A percentile compares a stretch with the other conserved stretches of the same genome.
These are phyloP conservation scores for Apotomis capreana DNA, from an alignment of 2,888 invertebrate genomes.

Conservation along the genomic window DNA sequence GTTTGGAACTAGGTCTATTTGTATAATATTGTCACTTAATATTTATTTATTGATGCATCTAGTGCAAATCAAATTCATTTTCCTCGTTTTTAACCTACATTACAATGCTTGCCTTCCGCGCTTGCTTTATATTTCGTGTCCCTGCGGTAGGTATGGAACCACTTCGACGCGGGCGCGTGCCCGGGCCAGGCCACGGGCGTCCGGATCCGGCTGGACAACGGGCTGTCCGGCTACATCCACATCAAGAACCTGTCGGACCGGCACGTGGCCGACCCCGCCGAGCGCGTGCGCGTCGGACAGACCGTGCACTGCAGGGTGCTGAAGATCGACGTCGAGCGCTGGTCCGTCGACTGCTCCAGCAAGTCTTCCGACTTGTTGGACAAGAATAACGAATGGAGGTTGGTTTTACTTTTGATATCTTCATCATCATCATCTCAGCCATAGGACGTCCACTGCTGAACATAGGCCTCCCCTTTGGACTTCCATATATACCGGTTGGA, in stretches of 20 bases:
- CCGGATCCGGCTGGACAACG: constrained; percentile 94
- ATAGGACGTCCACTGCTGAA: too few species aligned
- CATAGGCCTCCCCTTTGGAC: too few species aligned
- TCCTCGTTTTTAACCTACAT: too few species aligned
- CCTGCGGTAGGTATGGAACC: constrained; percentile 93
- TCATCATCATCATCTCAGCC: too few species aligned
- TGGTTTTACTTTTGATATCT: constrained; percentile 43
- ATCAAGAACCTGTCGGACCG: constrained; percentile 97
- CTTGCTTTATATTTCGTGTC: neutral
- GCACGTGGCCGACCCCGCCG: constrained; percentile 95
- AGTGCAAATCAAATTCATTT: too few species aligned
- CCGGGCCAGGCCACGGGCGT: constrained; percentile 98
- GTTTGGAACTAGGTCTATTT: too few species aligned
- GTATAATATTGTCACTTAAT: too few species aligned
- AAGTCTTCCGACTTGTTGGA: constrained; percentile 96
- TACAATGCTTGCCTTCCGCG: too few species aligned
- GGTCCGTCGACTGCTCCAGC: constrained; percentile 96
- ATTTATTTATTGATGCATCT: too few species aligned
- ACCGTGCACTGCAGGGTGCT: constrained; percentile 93
- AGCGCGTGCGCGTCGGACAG: constrained; percentile 93
- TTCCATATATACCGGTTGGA: too few species aligned
- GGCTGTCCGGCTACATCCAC: constrained; percentile 95
- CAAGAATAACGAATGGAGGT: constrained; percentile 95
- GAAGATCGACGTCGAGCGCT: constrained; percentile 98
- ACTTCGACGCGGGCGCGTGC: constrained; percentile 97